These are phyloP conservation scores for Periplaneta americana DNA, from an alignment of 1,140 invertebrate species.

Conservation along the genomic window DNA sequence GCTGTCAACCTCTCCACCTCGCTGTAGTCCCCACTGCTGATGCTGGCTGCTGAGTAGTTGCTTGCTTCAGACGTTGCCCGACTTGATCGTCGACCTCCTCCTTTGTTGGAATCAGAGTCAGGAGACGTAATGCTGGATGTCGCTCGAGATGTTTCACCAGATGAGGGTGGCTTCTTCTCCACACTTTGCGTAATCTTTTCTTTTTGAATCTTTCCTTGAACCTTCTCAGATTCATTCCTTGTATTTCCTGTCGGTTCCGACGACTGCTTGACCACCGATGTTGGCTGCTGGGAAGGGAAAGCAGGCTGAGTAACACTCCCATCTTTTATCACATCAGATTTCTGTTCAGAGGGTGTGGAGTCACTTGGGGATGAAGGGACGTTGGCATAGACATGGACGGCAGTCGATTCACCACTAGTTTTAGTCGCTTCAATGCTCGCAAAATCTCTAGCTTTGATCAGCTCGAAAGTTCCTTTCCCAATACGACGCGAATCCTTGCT, in stretches of 20 bases:
- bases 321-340: too few species aligned
- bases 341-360: not conserved
- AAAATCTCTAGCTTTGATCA: constrained; percentile 45
- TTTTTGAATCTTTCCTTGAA: too few species aligned
- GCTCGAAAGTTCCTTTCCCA: constrained; percentile 37
- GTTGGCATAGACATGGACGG: constrained; percentile 35
- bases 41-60: not conserved
- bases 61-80: not conserved
- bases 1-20: constrained; percentile 30
- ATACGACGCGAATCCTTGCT: constrained; percentile 25
- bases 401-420: constrained; percentile 27
- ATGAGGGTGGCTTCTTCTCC: not conserved
- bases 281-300: not conserved
- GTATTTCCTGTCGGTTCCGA: not conserved
- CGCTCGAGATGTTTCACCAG: not conserved
- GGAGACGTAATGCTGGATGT: not conserved
- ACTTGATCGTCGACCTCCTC: not conserved
- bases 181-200: not conserved
- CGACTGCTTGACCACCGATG: not conserved
- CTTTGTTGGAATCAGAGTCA: not conserved
- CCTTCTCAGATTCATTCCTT: not conserved
- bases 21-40: constrained; percentile 8
- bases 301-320: not conserved
- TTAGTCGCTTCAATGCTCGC: constrained; percentile 40
- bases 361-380: constrained; percentile 26